Evolutionary conservation across 2,797 vertebrate genomes (phyloP).

Genomic region (Sciurus vulgaris): DNA sequence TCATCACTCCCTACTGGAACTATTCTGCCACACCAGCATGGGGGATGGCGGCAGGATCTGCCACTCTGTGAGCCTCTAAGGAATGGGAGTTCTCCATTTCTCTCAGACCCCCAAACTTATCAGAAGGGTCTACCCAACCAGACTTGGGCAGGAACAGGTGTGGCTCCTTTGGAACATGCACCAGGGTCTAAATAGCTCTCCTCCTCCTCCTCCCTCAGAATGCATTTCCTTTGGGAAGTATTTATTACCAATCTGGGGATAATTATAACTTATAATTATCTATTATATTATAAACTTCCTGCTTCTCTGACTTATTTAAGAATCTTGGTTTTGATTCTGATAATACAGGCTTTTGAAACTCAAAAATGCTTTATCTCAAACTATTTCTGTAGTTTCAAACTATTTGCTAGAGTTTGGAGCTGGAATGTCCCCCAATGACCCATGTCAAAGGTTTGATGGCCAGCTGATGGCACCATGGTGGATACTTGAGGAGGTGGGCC

Average conservation of each 20-base stretch:
- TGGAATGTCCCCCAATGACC: background rate
- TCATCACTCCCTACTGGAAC: background rate
- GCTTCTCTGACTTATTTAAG: constrained; percentile 17
- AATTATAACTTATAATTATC: background rate
- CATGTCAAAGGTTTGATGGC: background rate
- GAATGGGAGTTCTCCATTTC: background rate
- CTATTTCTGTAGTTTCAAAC: constrained; percentile 1
- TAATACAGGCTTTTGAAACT: constrained; percentile 27
- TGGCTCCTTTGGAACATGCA: background rate
- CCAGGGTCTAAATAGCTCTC: background rate
- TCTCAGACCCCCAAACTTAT: background rate
- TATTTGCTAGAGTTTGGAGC: background rate
- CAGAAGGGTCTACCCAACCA: background rate
- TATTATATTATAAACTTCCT: background rate
- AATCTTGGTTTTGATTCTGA: constrained; percentile 38
- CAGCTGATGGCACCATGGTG: no score
- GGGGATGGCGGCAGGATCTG: background rate
- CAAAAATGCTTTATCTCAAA: background rate
- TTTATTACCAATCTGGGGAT: background rate
- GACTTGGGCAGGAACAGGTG: background rate
- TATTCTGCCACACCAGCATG: background rate
- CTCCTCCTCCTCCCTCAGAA: background rate
- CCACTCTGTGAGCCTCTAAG: background rate
- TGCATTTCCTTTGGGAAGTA: constrained; percentile 5
- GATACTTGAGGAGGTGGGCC: background rate